phyloP scores from a whole-genome alignment of 2,113 vertebrate genomes.

The Dicerorhinus sumatrensis region DNA sequence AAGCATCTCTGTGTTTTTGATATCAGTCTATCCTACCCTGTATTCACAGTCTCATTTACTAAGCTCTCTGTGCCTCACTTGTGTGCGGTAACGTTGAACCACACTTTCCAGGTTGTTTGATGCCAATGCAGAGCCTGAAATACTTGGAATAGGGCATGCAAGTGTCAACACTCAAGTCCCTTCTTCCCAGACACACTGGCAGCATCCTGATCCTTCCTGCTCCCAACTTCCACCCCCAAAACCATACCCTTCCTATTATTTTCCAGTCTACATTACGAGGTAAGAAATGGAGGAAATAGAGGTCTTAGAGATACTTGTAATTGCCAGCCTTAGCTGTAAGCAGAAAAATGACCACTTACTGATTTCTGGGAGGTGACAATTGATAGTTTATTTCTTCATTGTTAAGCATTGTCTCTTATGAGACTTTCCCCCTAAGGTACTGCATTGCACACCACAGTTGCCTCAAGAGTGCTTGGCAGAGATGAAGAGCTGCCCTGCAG shows the following conservation, averaged over 20 bases:
- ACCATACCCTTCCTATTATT: background rate
- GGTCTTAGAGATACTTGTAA: background rate
- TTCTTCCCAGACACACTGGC: background rate
- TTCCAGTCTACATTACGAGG: background rate
- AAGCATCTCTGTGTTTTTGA: background rate
- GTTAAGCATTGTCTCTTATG: background rate
- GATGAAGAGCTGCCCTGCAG: background rate
- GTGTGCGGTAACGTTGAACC: background rate
- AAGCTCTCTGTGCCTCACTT: background rate
- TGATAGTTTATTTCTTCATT: background rate
- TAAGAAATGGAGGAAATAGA: background rate
- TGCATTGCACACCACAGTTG: background rate
- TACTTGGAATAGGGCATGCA: background rate
- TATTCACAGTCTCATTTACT: background rate
- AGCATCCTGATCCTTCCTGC: background rate
- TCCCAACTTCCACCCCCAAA: background rate
- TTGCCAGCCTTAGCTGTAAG: background rate
- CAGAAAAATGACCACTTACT: background rate
- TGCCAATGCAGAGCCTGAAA: background rate
- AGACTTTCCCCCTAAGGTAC: background rate
- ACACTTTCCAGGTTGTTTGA: background rate
- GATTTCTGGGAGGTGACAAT: background rate
- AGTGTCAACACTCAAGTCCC: background rate
- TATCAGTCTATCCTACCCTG: too few species aligned
- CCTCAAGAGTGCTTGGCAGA: background rate